These are phyloP conservation scores for Trissolcus brochymenae DNA, from an alignment of 2,888 invertebrate genomes.

Conservation along the genomic window DNA sequence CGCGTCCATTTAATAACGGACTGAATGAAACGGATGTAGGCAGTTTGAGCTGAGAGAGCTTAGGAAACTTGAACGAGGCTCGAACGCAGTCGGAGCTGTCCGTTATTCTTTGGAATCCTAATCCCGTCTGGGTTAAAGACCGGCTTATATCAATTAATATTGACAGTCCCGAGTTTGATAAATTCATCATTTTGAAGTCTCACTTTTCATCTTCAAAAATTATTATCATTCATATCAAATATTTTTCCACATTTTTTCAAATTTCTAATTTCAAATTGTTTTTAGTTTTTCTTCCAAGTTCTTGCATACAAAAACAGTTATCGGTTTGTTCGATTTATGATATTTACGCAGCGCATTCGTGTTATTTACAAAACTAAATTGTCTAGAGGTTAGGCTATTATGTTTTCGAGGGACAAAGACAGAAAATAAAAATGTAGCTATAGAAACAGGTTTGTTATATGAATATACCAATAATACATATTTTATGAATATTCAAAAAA, in stretches of 20 bases:
- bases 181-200: background rate
- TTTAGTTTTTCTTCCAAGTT: slow-evolving; percentile 3
- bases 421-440: no score
- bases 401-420: no score
- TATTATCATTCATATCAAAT: background rate
- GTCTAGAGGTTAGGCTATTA: no score
- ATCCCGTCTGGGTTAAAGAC: slow-evolving; percentile 52
- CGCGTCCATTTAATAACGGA: slow-evolving; percentile 52
- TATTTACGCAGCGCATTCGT: slow-evolving; percentile 12
- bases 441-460: background rate
- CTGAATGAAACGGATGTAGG: slow-evolving; percentile 56
- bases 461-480: background rate
- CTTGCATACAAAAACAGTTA: slow-evolving; percentile 4
- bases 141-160: slow-evolving; percentile 28
- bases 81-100: slow-evolving; percentile 36
- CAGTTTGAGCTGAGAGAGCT: slow-evolving; percentile 53
- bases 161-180: slow-evolving; percentile 12
- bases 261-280: slow-evolving; percentile 8
- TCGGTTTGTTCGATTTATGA: slow-evolving; percentile 18
- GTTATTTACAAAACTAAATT: slow-evolving; percentile 1
- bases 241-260: background rate
- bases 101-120: slow-evolving; percentile 54
- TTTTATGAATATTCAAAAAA: slow-evolving; percentile 2
- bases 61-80: slow-evolving; percentile 39
- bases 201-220: background rate